Conservation (phyloP, 2,113 vertebrate species). For the Calidris pygmaea region DNA sequence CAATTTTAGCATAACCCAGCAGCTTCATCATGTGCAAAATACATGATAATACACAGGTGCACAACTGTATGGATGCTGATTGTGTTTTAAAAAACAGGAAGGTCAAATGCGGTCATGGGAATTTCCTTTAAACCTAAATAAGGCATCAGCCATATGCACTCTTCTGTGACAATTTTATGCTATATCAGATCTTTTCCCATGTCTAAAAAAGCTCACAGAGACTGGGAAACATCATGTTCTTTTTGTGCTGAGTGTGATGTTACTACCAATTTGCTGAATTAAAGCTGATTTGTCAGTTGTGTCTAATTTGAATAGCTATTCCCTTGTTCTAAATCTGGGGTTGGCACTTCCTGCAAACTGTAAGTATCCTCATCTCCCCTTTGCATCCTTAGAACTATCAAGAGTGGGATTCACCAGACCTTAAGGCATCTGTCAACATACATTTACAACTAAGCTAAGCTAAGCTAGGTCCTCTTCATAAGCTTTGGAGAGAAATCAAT, state of each 20-base stretch:
- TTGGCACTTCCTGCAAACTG: slow-evolving; percentile 7
- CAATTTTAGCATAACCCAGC: neutral
- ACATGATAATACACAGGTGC: neutral
- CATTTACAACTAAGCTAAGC: slow-evolving; percentile 15
- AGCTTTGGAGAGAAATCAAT: neutral
- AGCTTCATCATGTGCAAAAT: neutral
- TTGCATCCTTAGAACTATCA: slow-evolving; percentile 8
- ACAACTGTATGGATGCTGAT: neutral
- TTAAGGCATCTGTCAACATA: slow-evolving; percentile 48
- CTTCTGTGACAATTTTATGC: slow-evolving; percentile 26
- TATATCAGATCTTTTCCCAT: slow-evolving; percentile 20
- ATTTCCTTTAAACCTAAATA: slow-evolving; percentile 49
- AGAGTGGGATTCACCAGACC: slow-evolving; percentile 34
- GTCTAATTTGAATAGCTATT: slow-evolving; percentile 34
- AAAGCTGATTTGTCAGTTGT: slow-evolving; percentile 26
- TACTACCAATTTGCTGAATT: slow-evolving; percentile 43
- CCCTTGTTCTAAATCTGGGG: slow-evolving; percentile 23
- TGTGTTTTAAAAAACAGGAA: neutral
- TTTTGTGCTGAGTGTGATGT: slow-evolving; percentile 39
- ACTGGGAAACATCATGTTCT: slow-evolving; percentile 57
- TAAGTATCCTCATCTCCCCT: slow-evolving; percentile 40
- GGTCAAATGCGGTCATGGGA: slow-evolving; percentile 31
- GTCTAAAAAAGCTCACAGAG: slow-evolving; percentile 9
- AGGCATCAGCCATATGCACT: slow-evolving; percentile 19
- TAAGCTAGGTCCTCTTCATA: neutral